Conservation (phyloP, 2,797 vertebrate species). For the Eptatretus atami region DNA sequence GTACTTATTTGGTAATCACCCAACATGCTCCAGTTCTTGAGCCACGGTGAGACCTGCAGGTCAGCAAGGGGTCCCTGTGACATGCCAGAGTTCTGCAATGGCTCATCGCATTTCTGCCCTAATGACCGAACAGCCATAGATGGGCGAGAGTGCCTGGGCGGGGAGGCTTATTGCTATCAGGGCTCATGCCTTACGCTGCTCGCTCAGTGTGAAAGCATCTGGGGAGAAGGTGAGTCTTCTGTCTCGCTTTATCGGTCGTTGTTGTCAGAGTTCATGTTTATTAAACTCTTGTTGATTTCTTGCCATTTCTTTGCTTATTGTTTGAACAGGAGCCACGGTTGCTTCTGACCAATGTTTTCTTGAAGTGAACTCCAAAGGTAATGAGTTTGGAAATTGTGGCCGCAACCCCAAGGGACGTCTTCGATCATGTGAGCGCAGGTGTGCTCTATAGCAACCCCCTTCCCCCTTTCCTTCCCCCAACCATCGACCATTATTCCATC, state of each 20-base stretch:
- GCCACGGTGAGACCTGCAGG: background rate
- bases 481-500: too few species aligned
- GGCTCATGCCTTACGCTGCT: background rate
- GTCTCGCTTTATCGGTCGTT: too few species aligned
- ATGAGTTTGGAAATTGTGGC: slow-evolving; percentile 3
- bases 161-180: background rate
- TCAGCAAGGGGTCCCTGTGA: background rate
- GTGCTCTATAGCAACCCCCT: background rate
- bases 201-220: background rate
- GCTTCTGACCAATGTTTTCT: slow-evolving; percentile 2
- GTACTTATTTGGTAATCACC: too few species aligned
- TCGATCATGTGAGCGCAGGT: background rate
- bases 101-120: background rate
- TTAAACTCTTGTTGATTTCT: too few species aligned
- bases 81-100: slow-evolving; percentile 1
- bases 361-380: slow-evolving; percentile 1
- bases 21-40: background rate
- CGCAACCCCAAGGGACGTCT: background rate
- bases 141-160: background rate
- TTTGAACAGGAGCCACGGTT: background rate
- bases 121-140: background rate
- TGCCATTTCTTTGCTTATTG: too few species aligned
- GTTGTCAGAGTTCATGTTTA: too few species aligned
- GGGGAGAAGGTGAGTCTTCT: background rate
- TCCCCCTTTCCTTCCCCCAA: background rate